Percentiles rank a stretch among this genome's conserved stretches.
These are phyloP conservation scores for Drusus annulatus DNA, from an alignment of 1,140 invertebrate genomes.

Conservation along the genomic window DNA sequence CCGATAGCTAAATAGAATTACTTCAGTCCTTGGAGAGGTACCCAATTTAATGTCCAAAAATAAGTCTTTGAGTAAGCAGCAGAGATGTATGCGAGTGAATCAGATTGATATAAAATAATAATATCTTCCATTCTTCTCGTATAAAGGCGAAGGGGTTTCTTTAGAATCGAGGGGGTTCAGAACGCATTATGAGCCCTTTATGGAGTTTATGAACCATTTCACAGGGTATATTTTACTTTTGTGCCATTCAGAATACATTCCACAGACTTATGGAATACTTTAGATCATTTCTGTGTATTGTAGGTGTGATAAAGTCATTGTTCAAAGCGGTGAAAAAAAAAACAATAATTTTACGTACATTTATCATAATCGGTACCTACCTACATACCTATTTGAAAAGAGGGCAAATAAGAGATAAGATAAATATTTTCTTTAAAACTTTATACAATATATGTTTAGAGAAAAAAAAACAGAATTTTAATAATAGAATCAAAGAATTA, in stretches of 20 bases:
- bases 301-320: too few species aligned
- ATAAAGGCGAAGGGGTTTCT: slow-evolving; percentile 37
- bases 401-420: too few species aligned
- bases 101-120: neutral
- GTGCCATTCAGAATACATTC: slow-evolving; percentile 33
- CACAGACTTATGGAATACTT: slow-evolving; percentile 22
- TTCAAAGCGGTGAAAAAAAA: too few species aligned
- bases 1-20: too few species aligned
- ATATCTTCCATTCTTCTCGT: neutral
- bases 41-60: neutral
- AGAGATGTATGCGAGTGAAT: neutral
- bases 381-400: too few species aligned
- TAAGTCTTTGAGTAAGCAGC: neutral
- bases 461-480: too few species aligned
- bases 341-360: too few species aligned
- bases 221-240: slow-evolving; percentile 48
- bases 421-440: too few species aligned
- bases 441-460: too few species aligned
- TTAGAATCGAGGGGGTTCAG: slow-evolving; percentile 33
- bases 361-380: neutral
- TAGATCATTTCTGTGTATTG: slow-evolving; percentile 23
- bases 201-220: slow-evolving; percentile 59
- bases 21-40: too few species aligned
- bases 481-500: too few species aligned
- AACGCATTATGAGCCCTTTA: slow-evolving; percentile 54